A percentile compares a stretch with the other conserved stretches of the same genome.
These are phyloP conservation scores for Callosobruchus maculatus DNA, from an alignment of 2,888 invertebrate genomes.

Conservation along the genomic window DNA sequence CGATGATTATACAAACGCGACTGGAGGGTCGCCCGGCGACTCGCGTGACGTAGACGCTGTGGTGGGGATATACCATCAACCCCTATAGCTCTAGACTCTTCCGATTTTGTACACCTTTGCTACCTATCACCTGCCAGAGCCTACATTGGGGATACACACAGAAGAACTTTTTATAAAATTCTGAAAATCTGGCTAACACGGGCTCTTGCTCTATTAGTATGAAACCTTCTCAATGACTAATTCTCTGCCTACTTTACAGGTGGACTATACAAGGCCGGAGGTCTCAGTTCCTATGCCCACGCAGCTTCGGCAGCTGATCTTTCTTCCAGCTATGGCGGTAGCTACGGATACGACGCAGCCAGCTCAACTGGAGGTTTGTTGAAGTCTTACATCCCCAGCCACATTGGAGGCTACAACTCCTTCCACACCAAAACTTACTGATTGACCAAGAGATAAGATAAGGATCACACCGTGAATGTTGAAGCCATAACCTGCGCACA, in stretches of 20 bases:
- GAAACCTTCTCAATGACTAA: too few species aligned
- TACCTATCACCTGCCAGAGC: too few species aligned
- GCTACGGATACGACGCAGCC: not conserved
- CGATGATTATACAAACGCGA: too few species aligned
- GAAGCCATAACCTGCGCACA: not conserved
- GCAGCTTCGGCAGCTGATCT: not conserved
- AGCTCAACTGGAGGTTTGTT: conserved; percentile 1
- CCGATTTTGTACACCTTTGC: too few species aligned
- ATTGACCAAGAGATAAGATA: not conserved
- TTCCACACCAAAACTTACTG: not conserved
- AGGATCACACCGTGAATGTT: not conserved
- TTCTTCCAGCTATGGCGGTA: not conserved
- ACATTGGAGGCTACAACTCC: conserved; percentile 1
- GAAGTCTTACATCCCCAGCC: conserved; percentile 11
- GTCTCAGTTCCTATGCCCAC: not conserved
- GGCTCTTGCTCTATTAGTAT: too few species aligned
- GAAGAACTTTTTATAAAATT: too few species aligned
- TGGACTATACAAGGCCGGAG: not conserved
- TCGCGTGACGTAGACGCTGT: too few species aligned
- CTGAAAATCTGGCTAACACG: too few species aligned
- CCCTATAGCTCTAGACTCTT: too few species aligned
- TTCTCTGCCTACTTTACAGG: not conserved
- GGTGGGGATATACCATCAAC: too few species aligned
- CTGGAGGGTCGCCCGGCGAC: too few species aligned
- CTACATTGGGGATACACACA: too few species aligned